A percentile compares a stretch with the other conserved stretches of the same genome.
phyloP scores from a whole-genome alignment of 2,888 invertebrate genomes.

The Conchocele bisecta region DNA sequence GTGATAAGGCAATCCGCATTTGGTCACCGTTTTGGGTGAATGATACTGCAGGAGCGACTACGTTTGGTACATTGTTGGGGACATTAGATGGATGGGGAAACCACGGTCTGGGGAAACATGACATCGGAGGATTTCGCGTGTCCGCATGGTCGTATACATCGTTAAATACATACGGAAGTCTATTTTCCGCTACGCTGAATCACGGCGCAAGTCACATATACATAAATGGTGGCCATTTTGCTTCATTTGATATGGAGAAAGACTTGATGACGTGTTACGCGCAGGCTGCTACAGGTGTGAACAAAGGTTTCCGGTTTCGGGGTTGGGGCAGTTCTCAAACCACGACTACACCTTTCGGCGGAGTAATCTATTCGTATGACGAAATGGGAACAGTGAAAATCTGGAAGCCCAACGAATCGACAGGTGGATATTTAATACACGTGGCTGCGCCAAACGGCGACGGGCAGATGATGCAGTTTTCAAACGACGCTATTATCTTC shows the following conservation, averaged over 20 bases:
- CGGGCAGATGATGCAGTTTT: conserved; percentile 22
- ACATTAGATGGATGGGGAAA: conserved; percentile 17
- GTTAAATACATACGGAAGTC: neutral
- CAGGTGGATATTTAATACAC: conserved; percentile 21
- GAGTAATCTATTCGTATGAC: conserved; percentile 32
- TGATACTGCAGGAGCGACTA: neutral
- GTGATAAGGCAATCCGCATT: conserved; percentile 19
- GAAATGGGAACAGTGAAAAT: conserved; percentile 16
- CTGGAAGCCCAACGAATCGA: conserved; percentile 29
- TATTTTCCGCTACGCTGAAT: too few relatives aligned
- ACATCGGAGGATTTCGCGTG: conserved; percentile 8
- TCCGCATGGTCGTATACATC: neutral
- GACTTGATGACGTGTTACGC: conserved; percentile 27
- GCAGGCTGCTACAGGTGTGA: conserved; percentile 32
- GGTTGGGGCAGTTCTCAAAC: conserved; percentile 37
- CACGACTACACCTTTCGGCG: conserved; percentile 16
- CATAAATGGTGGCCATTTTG: neutral
- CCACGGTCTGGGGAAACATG: neutral
- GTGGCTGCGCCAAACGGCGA: conserved; percentile 32
- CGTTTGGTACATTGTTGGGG: conserved; percentile 1
- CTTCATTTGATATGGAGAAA: neutral
- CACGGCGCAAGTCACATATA: too few relatives aligned
- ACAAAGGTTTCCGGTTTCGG: conserved; percentile 33
- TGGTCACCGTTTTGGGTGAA: conserved; percentile 22
- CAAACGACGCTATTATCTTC: conserved; percentile 33